Evolutionary conservation across 2,888 invertebrate species (phyloP), one percentile per base, ranked within the genome.

Genomic region (Trichogramma evanescens): DNA sequence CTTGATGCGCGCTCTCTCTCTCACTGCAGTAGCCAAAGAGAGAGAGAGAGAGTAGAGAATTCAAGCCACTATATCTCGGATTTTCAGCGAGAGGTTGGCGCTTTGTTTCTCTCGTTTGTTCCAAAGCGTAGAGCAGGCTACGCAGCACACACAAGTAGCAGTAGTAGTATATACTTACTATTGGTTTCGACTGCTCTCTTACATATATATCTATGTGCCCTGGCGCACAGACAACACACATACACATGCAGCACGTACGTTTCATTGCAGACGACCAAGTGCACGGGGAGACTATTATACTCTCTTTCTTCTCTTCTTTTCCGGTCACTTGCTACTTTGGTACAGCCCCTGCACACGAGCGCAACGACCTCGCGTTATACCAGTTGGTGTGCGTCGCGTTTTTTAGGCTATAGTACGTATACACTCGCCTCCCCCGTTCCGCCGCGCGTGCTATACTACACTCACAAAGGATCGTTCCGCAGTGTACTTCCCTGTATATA

Each of bases 1-100:
- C 75, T 71, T 70, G 74, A 72, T 72, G 26, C 69, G 68, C 68
- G 65, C 65, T 66, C 64, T 42, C 60, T 50, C 54, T 50, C 63
- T 55, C 56, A 54, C 59, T 50, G 61, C 50, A 58, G 13, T 45
- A 6, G 54, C 38, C n/a, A 9, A 9, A n/a, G 26, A 4, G 42
- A 9, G 38, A 44, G 42, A 39, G 51, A 40, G 48, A n/a, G 48
- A 13, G 8, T 8, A 26, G 26, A 26, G 26, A 26, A 26, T 26
- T 26, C 26, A 26, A 26, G 26, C 26, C 26, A 63, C 66, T 65
- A 63, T 61, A 66, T 66, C 66, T 65, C 65, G 64, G 69, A 70
- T 71, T 71, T 72, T 71, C 67, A 67, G 66, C 44, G 45, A 62
- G 26, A 26, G 26, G 26, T 26, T 64, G n/a, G 8, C 41, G 57